Evolutionary conservation across 2,888 invertebrate genomes (phyloP).

Genomic region (Tipula helvola): DNA sequence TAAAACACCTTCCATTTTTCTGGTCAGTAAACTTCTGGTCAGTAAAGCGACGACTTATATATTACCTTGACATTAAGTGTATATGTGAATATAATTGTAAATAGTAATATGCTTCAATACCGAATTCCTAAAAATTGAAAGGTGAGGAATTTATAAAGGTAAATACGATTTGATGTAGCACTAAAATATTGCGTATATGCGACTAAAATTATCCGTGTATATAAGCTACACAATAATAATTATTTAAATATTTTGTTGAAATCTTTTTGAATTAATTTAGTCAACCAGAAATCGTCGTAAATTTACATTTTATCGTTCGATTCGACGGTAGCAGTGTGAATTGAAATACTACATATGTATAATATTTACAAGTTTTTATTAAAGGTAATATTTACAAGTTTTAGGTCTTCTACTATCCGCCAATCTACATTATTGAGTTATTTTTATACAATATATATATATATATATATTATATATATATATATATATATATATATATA

Average conservation of each 20-base stretch:
- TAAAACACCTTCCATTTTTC: background rate
- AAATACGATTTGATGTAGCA: background rate
- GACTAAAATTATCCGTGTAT: background rate
- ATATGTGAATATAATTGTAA: background rate
- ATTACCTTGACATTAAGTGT: background rate
- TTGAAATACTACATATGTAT: background rate
- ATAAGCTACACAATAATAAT: background rate
- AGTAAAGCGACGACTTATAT: background rate
- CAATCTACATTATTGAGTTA: background rate
- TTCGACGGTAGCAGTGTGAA: background rate
- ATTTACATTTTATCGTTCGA: background rate
- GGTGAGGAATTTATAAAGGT: too few species aligned
- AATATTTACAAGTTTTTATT: background rate
- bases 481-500: background rate
- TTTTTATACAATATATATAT: background rate
- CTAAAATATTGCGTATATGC: background rate
- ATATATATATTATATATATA: background rate
- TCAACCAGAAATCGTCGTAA: slow-evolving; percentile 4
- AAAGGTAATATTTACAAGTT: background rate
- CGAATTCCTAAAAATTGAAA: too few species aligned
- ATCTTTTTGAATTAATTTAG: background rate
- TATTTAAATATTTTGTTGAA: background rate
- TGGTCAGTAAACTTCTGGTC: slow-evolving; percentile 4
- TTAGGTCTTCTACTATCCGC: background rate
- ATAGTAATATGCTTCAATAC: background rate